phyloP scores from a whole-genome alignment of 2,888 invertebrate genomes.

The Lasioglossum marginatum region DNA sequence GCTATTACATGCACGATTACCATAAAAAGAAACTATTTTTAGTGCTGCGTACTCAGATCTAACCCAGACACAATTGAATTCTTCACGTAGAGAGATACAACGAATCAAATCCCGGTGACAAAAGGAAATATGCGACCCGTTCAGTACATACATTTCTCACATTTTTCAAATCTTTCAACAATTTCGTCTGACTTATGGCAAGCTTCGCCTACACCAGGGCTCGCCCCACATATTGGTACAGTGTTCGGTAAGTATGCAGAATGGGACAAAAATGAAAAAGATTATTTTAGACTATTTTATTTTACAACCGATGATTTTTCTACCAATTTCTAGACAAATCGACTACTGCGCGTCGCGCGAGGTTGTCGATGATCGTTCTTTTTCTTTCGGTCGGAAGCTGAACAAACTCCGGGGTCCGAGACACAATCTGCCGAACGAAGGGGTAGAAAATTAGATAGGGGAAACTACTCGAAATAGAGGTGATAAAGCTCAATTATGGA shows the following conservation, averaged over 20 bases:
- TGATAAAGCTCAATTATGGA: slow-evolving; percentile 78
- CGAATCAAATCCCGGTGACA: neutral
- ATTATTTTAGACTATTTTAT: no score
- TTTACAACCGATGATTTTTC: no score
- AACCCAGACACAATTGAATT: neutral
- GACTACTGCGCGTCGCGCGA: neutral
- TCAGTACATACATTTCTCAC: neutral
- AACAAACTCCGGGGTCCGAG: slow-evolving; percentile 44
- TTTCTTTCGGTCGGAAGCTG: slow-evolving; percentile 52
- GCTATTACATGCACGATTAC: neutral
- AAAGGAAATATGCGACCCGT: neutral
- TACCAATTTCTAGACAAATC: neutral
- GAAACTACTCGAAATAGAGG: slow-evolving; percentile 67
- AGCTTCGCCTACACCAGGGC: neutral
- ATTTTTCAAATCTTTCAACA: neutral
- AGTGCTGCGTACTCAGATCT: neutral
- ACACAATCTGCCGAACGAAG: slow-evolving; percentile 47
- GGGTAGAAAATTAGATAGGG: slow-evolving; percentile 62
- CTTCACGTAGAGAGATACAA: neutral
- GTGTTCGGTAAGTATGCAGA: no score
- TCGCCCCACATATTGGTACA: neutral
- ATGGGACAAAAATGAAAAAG: no score
- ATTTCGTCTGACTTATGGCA: neutral
- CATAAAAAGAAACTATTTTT: neutral
- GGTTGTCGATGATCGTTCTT: neutral